Base-by-base conservation (phyloP, 2,888 invertebrate genomes). In the Pinctada fucata region DNA sequence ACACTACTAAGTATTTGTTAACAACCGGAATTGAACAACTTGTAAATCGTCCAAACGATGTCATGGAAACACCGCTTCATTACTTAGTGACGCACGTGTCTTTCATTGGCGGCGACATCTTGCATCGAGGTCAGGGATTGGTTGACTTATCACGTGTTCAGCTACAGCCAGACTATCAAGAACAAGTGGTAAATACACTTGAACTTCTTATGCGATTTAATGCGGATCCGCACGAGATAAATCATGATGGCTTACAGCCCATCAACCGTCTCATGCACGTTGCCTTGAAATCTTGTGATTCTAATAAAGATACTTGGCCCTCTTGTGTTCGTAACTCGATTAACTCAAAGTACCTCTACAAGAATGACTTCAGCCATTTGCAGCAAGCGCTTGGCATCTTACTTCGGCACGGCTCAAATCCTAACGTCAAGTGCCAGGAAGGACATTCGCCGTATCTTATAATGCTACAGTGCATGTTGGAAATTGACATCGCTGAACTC, bases 61-160 rank as follows among this genome's bases (percentile, higher is more conserved):
- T 96, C 74, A 95, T 95, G 0, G 96, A 96, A 91, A 96, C 96
- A 0, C 95, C 96, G 0, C 92, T 96, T 10, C 96, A 96, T 92
- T 86, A 91, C 79, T 84, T 92, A 31, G 87, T 91, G 5, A 95
- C 93, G n/a, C 91, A 94, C 76, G 93, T 94, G 68, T 87, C 87
- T 4, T 90, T 95, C 79, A 86, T 88, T 49, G 88, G 88, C 3
- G 88, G 89, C 4, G 85, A 87, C 76, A 84, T 85, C 58, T 83
- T 84, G 48, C 86, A 88, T 66, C 83, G 81, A 13, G 83, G 84
- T 49, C 95, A 95, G 87, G 85, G 88, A 65, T 94, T 95, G 86
- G 85, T 88, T 64, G 94, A 95, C 86, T 87, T 80, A 84, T 89
- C 85, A 82, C 85, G 84, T 47, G 75, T 84, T 91, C 93, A 88